Evolutionary conservation across 2,113 vertebrate species (phyloP).

Genomic region (Copsychus sechellarum): DNA sequence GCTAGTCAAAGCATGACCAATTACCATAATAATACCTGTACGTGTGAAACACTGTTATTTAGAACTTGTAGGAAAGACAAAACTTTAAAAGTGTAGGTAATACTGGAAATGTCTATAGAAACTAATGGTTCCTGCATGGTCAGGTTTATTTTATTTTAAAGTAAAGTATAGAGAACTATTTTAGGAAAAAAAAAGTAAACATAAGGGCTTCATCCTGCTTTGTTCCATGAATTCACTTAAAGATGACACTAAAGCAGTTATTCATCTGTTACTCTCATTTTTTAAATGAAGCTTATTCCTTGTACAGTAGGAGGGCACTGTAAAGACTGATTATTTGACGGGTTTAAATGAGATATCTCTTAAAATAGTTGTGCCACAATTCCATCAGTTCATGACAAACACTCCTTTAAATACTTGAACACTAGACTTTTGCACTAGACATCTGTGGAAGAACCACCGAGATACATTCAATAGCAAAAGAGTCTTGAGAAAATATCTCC

Average conservation of each 20-base stretch:
- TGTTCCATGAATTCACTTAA: neutral
- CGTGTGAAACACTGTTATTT: fast-evolving
- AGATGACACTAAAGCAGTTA: neutral
- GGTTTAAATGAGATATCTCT: neutral
- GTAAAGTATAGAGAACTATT: neutral
- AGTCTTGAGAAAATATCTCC: neutral
- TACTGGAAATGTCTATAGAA: neutral
- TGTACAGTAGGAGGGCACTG: neutral
- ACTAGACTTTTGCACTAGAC: neutral
- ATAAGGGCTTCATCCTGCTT: neutral
- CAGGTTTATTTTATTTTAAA: neutral
- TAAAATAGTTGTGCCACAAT: neutral
- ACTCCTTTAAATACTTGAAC: neutral
- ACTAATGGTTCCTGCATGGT: neutral
- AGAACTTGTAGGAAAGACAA: neutral
- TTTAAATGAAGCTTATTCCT: neutral
- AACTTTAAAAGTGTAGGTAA: neutral
- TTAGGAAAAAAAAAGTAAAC: neutral
- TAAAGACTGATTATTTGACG: neutral
- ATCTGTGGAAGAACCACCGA: neutral
- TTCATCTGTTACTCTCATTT: neutral
- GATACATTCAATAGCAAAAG: neutral
- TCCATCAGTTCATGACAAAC: neutral
- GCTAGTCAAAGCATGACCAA: neutral
- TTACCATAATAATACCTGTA: neutral